A percentile compares a stretch with the other conserved stretches of the same genome.
Conservation (phyloP, 2,888 invertebrate species). For the Diarsia dahlii region DNA sequence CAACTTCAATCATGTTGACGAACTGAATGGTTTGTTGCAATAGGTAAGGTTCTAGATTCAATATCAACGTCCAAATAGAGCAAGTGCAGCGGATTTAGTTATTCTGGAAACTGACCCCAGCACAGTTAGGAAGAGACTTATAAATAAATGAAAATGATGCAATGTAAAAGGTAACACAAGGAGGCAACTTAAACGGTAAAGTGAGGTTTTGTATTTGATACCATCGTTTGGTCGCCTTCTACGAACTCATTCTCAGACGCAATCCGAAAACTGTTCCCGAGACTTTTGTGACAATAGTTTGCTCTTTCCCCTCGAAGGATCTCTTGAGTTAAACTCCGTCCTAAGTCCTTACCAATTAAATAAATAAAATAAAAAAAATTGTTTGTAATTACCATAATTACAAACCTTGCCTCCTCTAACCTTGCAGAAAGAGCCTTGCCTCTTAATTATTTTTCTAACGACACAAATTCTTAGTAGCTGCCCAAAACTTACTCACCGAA, state of each 20-base stretch:
- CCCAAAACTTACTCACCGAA: background rate
- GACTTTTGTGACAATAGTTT: background rate
- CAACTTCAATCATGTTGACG: background rate
- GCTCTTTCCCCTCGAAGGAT: background rate
- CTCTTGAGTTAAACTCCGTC: background rate
- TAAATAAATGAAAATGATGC: too few relatives aligned
- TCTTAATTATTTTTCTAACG: background rate
- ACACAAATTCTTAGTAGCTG: background rate
- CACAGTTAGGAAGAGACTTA: too few relatives aligned
- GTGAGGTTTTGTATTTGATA: background rate
- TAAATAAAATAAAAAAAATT: too few relatives aligned
- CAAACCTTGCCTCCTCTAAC: background rate
- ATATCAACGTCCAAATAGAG: background rate
- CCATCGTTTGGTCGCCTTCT: background rate
- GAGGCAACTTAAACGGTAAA: background rate
- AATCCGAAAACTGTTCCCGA: background rate
- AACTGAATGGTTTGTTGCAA: background rate
- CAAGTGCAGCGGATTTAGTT: too few relatives aligned
- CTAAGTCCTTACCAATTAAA: too few relatives aligned
- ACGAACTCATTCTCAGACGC: background rate
- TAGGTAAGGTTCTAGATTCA: background rate
- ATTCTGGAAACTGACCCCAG: too few relatives aligned
- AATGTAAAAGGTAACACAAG: background rate
- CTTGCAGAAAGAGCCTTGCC: too few relatives aligned
- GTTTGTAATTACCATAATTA: constrained; percentile 8